phyloP scores from a whole-genome alignment of 2,888 invertebrate species.

The Reticulitermes lucifugus region DNA sequence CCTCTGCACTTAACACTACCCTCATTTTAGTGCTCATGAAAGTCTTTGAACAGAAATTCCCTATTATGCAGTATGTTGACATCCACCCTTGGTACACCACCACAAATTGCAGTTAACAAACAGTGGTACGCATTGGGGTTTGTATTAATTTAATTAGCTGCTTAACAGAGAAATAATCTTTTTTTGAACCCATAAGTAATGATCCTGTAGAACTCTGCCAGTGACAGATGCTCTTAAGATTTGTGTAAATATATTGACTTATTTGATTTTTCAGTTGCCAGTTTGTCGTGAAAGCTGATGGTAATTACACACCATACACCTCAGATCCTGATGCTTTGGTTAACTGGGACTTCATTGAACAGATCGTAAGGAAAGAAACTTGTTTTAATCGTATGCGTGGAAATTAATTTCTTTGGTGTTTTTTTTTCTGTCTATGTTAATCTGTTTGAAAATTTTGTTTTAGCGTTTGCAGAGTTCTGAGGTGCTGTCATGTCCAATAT shows the following conservation, averaged over 20 bases:
- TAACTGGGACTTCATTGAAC: slow-evolving; percentile 92
- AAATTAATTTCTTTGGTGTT: not conserved
- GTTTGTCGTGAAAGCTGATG: slow-evolving; percentile 88
- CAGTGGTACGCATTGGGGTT: too few relatives aligned
- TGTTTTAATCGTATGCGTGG: not conserved
- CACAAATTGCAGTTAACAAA: too few relatives aligned
- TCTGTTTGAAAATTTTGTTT: slow-evolving; percentile 54
- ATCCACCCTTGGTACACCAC: too few relatives aligned
- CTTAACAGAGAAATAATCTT: too few relatives aligned
- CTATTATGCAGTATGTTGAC: too few relatives aligned
- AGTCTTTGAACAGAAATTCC: too few relatives aligned
- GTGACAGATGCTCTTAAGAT: not conserved
- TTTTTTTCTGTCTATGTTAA: not conserved
- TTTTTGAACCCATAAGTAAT: too few relatives aligned
- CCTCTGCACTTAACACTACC: too few relatives aligned
- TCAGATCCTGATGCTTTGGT: slow-evolving; percentile 90
- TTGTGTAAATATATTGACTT: not conserved
- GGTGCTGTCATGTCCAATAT: slow-evolving; percentile 89
- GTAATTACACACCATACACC: slow-evolving; percentile 82
- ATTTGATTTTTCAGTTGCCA: slow-evolving; percentile 78
- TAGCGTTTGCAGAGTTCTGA: slow-evolving; percentile 75
- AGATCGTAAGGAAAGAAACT: slow-evolving; percentile 79
- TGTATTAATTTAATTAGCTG: too few relatives aligned
- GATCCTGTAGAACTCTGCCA: too few relatives aligned
- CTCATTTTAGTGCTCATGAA: too few relatives aligned